Percentiles rank a stretch among this genome's conserved stretches.
These are phyloP conservation scores for Phalacrocorax pelagicus DNA, from an alignment of 2,113 vertebrate species.

Conservation along the genomic window DNA sequence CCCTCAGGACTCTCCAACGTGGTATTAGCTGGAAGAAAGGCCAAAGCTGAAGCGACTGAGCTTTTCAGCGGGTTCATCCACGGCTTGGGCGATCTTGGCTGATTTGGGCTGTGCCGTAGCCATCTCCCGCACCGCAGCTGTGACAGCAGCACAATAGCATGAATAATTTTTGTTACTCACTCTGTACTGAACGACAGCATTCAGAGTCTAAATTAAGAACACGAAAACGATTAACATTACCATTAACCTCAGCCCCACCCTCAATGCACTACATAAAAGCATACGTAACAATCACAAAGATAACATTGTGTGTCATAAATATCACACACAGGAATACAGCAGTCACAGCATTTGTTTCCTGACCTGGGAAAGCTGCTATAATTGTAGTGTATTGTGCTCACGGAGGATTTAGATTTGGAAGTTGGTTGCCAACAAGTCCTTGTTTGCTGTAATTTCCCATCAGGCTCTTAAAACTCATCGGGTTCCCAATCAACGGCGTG, in stretches of 20 bases:
- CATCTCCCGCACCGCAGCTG: not conserved
- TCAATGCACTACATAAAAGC: not conserved
- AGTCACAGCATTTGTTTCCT: not conserved
- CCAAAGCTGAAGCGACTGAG: not conserved
- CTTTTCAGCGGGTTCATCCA: not conserved
- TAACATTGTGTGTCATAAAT: slow-evolving; percentile 67
- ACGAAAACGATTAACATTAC: not conserved
- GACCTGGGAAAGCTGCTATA: slow-evolving; percentile 2
- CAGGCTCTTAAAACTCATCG: not conserved
- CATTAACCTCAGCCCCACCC: slow-evolving; percentile 43
- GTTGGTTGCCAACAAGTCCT: not conserved
- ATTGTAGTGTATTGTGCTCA: not conserved
- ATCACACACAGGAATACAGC: slow-evolving; percentile 33
- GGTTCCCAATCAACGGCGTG: not conserved
- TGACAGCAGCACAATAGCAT: not conserved
- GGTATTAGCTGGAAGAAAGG: not conserved
- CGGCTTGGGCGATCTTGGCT: not conserved
- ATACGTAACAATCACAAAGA: slow-evolving; percentile 7
- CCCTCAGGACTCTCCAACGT: fast-evolving
- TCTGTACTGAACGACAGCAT: not conserved
- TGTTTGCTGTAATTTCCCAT: not conserved
- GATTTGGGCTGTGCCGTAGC: not conserved
- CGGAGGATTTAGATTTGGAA: not conserved
- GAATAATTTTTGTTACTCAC: not conserved
- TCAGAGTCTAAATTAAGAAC: slow-evolving; percentile 36